phyloP scores from a whole-genome alignment of 2,888 invertebrate species.

The Liopterus haemorrhoidalis region DNA sequence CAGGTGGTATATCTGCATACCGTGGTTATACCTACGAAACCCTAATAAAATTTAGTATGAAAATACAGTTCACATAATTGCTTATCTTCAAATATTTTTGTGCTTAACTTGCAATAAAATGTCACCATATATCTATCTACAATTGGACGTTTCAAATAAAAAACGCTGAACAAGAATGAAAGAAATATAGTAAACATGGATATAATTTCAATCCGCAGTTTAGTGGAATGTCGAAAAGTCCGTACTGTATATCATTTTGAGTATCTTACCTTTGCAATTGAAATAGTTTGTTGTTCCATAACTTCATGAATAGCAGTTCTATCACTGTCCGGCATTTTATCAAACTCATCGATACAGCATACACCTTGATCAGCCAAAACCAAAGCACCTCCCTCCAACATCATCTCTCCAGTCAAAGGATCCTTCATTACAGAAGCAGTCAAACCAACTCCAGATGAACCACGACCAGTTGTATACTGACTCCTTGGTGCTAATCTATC shows the following conservation, averaged over 20 bases:
- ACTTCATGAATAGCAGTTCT: slow-evolving; percentile 96
- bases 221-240: no score
- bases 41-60: no score
- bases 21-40: no score
- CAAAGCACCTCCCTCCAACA: slow-evolving; percentile 92
- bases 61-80: no score
- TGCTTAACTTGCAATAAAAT: no score
- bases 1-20: no score
- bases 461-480: slow-evolving; percentile 94
- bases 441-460: slow-evolving; percentile 96
- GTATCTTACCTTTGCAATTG: slow-evolving; percentile 83
- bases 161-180: slow-evolving; percentile 10
- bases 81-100: no score
- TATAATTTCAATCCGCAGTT: no score
- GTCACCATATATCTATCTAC: no score
- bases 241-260: no score
- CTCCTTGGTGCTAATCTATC: slow-evolving; percentile 87
- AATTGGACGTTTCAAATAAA: no score
- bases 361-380: slow-evolving; percentile 95
- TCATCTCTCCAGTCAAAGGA: slow-evolving; percentile 95
- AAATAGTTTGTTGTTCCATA: slow-evolving; percentile 99
- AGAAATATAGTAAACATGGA: no score
- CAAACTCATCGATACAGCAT: slow-evolving; percentile 99
- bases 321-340: slow-evolving; percentile 97
- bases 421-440: slow-evolving; percentile 99